Conservation (phyloP, 2,797 vertebrate species). For the Sandelia bainsii region DNA sequence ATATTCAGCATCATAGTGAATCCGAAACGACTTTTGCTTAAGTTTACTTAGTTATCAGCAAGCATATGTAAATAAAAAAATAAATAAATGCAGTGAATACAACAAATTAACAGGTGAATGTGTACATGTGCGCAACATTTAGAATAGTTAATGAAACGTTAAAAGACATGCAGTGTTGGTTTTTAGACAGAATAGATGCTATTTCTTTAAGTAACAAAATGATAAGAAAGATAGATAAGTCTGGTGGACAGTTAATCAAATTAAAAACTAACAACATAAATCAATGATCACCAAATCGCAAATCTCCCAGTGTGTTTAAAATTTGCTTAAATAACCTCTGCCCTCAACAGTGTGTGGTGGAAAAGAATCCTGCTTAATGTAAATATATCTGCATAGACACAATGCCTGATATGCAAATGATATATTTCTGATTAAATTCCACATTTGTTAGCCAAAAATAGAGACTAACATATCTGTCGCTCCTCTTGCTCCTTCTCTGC, state of each 20-base stretch:
- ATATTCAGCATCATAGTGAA: not conserved
- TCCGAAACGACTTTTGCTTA: not conserved
- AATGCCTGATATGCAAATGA: not conserved
- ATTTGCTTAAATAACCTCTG: not conserved
- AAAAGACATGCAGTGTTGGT: not conserved
- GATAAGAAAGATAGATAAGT: too few relatives aligned
- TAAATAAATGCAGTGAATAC: not conserved
- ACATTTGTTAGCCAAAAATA: constrained; percentile 23
- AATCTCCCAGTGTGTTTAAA: not conserved
- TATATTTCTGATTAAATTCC: not conserved
- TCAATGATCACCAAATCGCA: not conserved
- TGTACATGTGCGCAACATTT: not conserved
- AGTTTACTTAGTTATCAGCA: not conserved
- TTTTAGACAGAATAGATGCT: too few relatives aligned
- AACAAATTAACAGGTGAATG: not conserved
- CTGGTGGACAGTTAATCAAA: not conserved
- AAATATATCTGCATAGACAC: not conserved
- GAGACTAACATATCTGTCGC: constrained; percentile 1
- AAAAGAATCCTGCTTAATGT: not conserved
- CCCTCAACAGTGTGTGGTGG: not conserved
- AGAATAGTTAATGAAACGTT: not conserved
- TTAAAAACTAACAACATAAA: constrained; percentile 1
- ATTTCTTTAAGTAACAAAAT: too few relatives aligned
- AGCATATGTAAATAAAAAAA: not conserved
- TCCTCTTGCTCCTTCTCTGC: constrained; percentile 7